phyloP scores from a whole-genome alignment of 2,113 vertebrate species.

The Nestor notabilis region DNA sequence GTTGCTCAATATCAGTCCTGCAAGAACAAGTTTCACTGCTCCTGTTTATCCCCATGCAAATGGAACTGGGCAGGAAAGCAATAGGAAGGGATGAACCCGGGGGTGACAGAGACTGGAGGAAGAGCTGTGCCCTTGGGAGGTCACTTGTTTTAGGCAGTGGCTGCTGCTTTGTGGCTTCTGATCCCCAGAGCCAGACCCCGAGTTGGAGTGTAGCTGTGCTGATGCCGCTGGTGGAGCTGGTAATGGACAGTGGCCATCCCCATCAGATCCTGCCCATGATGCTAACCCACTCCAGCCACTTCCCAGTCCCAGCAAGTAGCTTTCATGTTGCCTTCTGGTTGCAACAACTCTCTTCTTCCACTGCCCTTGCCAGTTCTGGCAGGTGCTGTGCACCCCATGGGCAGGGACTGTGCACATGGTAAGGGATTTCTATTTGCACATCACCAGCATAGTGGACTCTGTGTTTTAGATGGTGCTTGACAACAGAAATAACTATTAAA shows the following conservation, averaged over 20 bases:
- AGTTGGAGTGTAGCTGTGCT: neutral
- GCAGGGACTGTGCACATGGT: accelerated
- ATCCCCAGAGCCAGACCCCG: accelerated
- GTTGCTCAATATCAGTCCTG: neutral
- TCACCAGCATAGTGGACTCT: neutral
- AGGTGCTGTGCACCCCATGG: accelerated
- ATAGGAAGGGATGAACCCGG: neutral
- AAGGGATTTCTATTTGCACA: neutral
- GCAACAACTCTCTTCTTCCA: neutral
- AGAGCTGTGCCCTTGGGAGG: neutral
- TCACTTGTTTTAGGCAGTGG: neutral
- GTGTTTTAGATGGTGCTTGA: neutral
- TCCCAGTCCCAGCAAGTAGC: neutral
- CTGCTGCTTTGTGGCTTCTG: neutral
- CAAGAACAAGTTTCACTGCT: neutral
- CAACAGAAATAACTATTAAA: neutral
- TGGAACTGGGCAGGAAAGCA: neutral
- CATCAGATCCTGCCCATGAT: accelerated
- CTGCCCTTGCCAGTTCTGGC: neutral
- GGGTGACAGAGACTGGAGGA: neutral
- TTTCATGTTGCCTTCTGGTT: neutral
- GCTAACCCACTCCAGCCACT: neutral
- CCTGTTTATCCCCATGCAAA: accelerated
- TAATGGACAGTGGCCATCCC: accelerated
- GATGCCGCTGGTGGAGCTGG: neutral